Evolutionary conservation across 1,140 invertebrate genomes (phyloP).

Genomic region (Philaenus spumarius): DNA sequence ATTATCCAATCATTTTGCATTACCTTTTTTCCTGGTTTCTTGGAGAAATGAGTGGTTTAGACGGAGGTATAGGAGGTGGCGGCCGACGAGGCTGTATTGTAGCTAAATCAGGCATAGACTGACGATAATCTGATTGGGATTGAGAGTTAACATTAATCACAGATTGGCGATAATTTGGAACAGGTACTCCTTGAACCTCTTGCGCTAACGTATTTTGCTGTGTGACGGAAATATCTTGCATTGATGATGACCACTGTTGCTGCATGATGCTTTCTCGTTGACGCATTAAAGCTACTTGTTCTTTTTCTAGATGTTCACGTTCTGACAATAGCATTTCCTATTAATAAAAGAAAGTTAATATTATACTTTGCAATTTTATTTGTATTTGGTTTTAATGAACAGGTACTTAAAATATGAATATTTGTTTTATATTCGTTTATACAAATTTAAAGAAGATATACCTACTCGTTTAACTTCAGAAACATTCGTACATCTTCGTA

Average conservation of each 20-base stretch:
- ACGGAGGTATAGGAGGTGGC: slow-evolving; percentile 45
- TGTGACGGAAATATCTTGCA: slow-evolving; percentile 1
- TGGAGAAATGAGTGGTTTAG: slow-evolving; percentile 38
- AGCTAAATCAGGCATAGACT: slow-evolving; percentile 62
- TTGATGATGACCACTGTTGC: slow-evolving; percentile 23
- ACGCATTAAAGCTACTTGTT: slow-evolving; percentile 68
- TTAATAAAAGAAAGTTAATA: slow-evolving; percentile 10
- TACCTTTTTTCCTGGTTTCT: slow-evolving; percentile 1
- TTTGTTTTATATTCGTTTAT: no score
- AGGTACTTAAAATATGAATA: no score
- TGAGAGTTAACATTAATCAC: not conserved
- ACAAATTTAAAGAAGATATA: no score
- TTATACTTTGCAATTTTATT: no score
- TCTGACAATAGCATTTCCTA: slow-evolving; percentile 38
- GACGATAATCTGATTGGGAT: slow-evolving; percentile 44
- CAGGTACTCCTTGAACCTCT: not conserved
- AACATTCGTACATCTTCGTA: no score
- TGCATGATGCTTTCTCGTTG: slow-evolving; percentile 58
- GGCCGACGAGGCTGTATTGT: slow-evolving; percentile 34
- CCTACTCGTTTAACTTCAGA: no score
- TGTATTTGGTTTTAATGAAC: no score
- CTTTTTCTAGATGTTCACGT: slow-evolving; percentile 62
- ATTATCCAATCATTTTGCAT: not conserved
- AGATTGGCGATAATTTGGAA: no score
- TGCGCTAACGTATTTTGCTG: not conserved